Percentiles rank a stretch among this genome's conserved stretches.
Evolutionary conservation across 92 coral and sea anemone species (phyloP).

Genomic region (Palythoa grandiflora): DNA sequence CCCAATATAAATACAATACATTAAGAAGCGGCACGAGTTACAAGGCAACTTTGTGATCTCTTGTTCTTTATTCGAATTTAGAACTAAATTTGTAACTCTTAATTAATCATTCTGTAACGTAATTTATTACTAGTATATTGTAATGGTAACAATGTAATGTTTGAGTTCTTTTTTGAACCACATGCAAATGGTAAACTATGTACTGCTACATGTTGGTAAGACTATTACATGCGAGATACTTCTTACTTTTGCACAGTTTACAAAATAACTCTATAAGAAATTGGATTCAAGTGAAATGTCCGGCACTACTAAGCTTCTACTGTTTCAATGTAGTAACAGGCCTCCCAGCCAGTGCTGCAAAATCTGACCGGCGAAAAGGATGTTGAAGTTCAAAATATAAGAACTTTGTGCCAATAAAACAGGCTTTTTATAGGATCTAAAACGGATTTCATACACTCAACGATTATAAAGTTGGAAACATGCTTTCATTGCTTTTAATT

Average conservation of each 20-base stretch:
- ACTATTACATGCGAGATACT: conserved; percentile 12
- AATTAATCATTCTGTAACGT: conserved; percentile 1
- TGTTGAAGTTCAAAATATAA: conserved; percentile 20
- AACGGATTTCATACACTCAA: conserved; percentile 14
- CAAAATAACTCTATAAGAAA: conserved; percentile 8
- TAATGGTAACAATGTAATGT: conserved; percentile 4
- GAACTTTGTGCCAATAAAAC: conserved; percentile 26
- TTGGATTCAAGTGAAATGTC: conserved; percentile 14
- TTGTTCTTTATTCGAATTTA: conserved; percentile 11
- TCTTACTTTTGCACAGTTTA: conserved; percentile 29
- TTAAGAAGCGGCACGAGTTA: conserved; percentile 36
- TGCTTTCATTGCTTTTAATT: conserved; percentile 25
- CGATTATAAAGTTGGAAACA: conserved; percentile 19
- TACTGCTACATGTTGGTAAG: background rate
- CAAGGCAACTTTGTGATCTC: conserved; percentile 19
- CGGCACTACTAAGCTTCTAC: background rate
- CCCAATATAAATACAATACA: conserved; percentile 30
- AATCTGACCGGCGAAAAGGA: conserved; percentile 9
- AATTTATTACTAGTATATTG: conserved; percentile 6
- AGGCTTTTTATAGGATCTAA: conserved; percentile 18
- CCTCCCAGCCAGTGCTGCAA: background rate
- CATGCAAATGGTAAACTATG: conserved; percentile 21
- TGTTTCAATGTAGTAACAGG: conserved; percentile 15
- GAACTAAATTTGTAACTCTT: conserved; percentile 10
- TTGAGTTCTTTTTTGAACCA: conserved; percentile 13